Percentiles rank a stretch among this genome's conserved stretches.
Evolutionary conservation across 2,888 invertebrate species (phyloP).

Genomic region (Melanostoma mellinum): DNA sequence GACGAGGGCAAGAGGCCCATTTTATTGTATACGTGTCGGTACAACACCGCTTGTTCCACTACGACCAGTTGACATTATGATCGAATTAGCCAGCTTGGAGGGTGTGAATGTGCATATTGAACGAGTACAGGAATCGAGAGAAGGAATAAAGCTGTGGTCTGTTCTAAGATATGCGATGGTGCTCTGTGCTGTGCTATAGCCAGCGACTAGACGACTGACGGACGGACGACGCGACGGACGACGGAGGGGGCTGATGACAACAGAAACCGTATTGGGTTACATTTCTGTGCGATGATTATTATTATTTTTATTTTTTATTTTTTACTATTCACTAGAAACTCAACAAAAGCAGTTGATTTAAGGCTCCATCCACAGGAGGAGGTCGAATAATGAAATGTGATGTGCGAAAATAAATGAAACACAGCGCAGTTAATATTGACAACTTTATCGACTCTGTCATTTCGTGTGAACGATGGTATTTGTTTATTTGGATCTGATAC

Average conservation of each 20-base stretch:
- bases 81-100: conserved; percentile 71
- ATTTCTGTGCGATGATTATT: conserved; percentile 68
- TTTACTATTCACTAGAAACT: background rate
- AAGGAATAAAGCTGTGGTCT: conserved; percentile 28
- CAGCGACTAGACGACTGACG: conserved; percentile 37
- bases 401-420: conserved; percentile 51
- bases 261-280: conserved; percentile 70
- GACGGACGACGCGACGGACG: background rate
- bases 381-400: conserved; percentile 5
- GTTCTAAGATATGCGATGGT: too few species aligned
- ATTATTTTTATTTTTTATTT: conserved; percentile 29
- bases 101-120: conserved; percentile 71
- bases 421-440: conserved; percentile 48
- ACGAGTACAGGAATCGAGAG: conserved; percentile 56
- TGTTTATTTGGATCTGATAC: too few species aligned
- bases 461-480: background rate
- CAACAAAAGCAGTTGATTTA: conserved; percentile 10
- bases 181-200: background rate
- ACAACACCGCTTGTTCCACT: conserved; percentile 47
- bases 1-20: background rate
- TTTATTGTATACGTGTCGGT: conserved; percentile 10
- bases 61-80: conserved; percentile 71
- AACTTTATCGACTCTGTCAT: conserved; percentile 36
- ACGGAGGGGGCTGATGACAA: conserved; percentile 47
- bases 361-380: background rate